phyloP scores from a whole-genome alignment of 2,888 invertebrate genomes.

The Apodemia mormo region DNA sequence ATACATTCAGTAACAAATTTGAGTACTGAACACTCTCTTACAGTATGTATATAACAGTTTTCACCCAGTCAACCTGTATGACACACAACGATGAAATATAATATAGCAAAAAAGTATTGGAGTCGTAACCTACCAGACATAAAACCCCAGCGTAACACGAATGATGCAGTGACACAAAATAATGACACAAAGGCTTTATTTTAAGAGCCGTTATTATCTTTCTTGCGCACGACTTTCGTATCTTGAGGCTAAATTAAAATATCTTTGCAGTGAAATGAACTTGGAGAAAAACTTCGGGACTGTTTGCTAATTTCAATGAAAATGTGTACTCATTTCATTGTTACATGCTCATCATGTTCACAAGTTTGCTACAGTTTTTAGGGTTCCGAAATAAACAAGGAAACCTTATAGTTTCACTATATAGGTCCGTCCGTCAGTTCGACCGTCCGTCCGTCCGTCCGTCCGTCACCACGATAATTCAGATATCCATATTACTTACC shows the following conservation, averaged over 20 bases:
- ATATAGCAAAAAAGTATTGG: neutral
- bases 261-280: slow-evolving; percentile 21
- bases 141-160: slow-evolving; percentile 30
- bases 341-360: neutral
- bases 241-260: slow-evolving; percentile 59
- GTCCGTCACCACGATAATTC: too few species aligned
- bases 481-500: too few species aligned
- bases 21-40: too few species aligned
- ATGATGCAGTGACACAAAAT: slow-evolving; percentile 49
- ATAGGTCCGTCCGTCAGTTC: too few species aligned
- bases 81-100: too few species aligned
- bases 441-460: too few species aligned
- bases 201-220: slow-evolving; percentile 67
- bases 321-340: slow-evolving; percentile 18
- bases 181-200: slow-evolving; percentile 68
- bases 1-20: too few species aligned
- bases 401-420: too few species aligned
- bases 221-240: slow-evolving; percentile 30
- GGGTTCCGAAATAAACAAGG: neutral
- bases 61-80: too few species aligned
- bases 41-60: too few species aligned
- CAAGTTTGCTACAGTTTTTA: slow-evolving; percentile 13
- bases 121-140: slow-evolving; percentile 25
- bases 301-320: slow-evolving; percentile 21
- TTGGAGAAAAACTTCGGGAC: slow-evolving; percentile 21